Conservation (phyloP, 2,888 invertebrate species). For the Pandemis heparana region DNA sequence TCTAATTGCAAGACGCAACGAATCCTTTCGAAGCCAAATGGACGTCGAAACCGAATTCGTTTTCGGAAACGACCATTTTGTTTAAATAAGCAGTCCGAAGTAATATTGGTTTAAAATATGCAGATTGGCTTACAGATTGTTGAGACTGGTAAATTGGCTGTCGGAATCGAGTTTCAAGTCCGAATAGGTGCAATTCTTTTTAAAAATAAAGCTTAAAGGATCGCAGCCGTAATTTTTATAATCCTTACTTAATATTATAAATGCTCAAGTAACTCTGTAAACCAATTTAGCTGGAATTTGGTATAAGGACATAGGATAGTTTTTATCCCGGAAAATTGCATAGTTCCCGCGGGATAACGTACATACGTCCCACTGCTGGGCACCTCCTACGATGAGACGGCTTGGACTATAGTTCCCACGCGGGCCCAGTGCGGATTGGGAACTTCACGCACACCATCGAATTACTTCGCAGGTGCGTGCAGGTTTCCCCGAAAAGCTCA, state of each 20-base stretch:
- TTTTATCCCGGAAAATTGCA: too few species aligned
- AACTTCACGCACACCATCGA: too few species aligned
- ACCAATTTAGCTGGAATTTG: too few species aligned
- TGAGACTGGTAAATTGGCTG: slow-evolving; percentile 31
- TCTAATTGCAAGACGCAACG: slow-evolving; percentile 21
- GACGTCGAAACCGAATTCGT: slow-evolving; percentile 19
- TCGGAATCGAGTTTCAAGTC: slow-evolving; percentile 13
- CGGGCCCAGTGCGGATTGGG: too few species aligned
- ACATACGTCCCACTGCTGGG: too few species aligned
- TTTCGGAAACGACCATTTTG: slow-evolving; percentile 35
- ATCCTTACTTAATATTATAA: neutral
- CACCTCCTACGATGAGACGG: too few species aligned
- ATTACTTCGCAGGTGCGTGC: too few species aligned
- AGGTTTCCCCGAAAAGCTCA: too few species aligned
- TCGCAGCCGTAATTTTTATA: neutral
- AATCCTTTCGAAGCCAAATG: slow-evolving; percentile 28
- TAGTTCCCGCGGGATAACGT: too few species aligned
- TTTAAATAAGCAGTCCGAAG: slow-evolving; percentile 37
- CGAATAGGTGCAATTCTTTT: neutral
- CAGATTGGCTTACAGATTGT: slow-evolving; percentile 30
- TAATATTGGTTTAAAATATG: slow-evolving; percentile 38
- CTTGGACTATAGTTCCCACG: too few species aligned
- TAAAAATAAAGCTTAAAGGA: neutral
- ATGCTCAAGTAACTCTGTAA: too few species aligned
- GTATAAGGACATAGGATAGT: too few species aligned